Base-by-base conservation (phyloP, 2,888 invertebrate genomes). In the Malthinus seriepunctatus region DNA sequence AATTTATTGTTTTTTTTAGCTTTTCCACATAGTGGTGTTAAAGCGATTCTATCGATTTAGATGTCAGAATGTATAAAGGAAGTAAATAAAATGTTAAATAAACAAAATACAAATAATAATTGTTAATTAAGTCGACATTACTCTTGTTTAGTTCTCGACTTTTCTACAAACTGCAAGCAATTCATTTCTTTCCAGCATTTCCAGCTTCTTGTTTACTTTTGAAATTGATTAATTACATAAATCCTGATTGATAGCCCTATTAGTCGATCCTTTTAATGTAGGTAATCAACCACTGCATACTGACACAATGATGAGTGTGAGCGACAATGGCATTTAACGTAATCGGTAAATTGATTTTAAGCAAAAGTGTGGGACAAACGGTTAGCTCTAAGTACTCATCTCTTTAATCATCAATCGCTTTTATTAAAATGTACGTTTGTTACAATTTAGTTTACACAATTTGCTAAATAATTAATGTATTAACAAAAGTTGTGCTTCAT, bases 321-420 rank as follows among this genome's bases (percentile, higher is more conserved):
- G 35, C 50, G 50, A 53, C 57, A 57, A 60, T 59, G 42, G 37
- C 48, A 56, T 56, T 66, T 63, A 63, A 60, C 63, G 63, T 69
- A 69, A 69, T 66, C 66, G 64, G 62, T 62, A 66, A 70, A 71
- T 69, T 70, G 69, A 67, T 68, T 70, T 66, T 63, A 63, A 65
- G 66, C 64, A 65, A 62, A 66, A 67, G 69, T 63, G 60, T 57
- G 60, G 58, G 51, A 56, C 60, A 63, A 56, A 46, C 56, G 46
- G 53, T 48, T 59, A 42, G 23, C 60, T 65, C 67, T 66, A 65
- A 66, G 68, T 63, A 67, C 70, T 67, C 70, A 62, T 65, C n/a
- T 67, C 71, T 71, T 72, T 72, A 71, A 72, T 72, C 72, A 71
- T 65, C 67, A 58, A 61, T 62, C 58, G 12, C 50, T 51, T 44